Evolutionary conservation across 2,888 invertebrate species (phyloP).

Genomic region (Pterostichus madidus): DNA sequence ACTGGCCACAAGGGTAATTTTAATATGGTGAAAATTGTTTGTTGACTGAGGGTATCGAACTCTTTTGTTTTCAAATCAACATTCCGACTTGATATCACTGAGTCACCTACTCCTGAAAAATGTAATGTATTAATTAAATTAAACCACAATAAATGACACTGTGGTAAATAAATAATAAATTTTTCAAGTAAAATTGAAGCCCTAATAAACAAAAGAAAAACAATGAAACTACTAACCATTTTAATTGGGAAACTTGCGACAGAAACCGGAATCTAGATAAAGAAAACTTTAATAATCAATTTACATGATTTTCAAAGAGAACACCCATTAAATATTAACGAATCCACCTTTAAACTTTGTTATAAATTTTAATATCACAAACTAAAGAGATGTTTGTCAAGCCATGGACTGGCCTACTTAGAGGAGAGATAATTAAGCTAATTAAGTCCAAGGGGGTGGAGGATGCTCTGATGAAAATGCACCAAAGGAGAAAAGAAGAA

Average conservation of each 20-base stretch:
- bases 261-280: not conserved
- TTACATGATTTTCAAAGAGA: slow-evolving; percentile 13
- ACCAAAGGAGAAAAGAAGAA: slow-evolving; percentile 46
- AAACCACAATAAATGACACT: too few species aligned
- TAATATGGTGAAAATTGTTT: too few species aligned
- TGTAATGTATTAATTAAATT: too few species aligned
- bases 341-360: slow-evolving; percentile 32
- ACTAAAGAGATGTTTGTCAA: slow-evolving; percentile 9
- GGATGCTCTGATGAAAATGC: slow-evolving; percentile 56
- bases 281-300: slow-evolving; percentile 16
- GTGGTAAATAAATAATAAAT: too few species aligned
- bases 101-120: too few species aligned
- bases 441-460: slow-evolving; percentile 16
- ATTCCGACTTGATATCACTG: too few species aligned
- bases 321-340: slow-evolving; percentile 3
- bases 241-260: slow-evolving; percentile 29
- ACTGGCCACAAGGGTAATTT: too few species aligned
- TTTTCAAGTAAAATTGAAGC: too few species aligned
- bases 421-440: slow-evolving; percentile 26
- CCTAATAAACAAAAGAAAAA: too few species aligned
- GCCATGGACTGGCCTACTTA: slow-evolving; percentile 11
- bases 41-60: too few species aligned
- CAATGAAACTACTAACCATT: not conserved
- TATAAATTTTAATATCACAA: slow-evolving; percentile 38
- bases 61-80: too few species aligned